Evolutionary conservation across 2,888 invertebrate genomes (phyloP).

Genomic region (Cheilosia impressa): DNA sequence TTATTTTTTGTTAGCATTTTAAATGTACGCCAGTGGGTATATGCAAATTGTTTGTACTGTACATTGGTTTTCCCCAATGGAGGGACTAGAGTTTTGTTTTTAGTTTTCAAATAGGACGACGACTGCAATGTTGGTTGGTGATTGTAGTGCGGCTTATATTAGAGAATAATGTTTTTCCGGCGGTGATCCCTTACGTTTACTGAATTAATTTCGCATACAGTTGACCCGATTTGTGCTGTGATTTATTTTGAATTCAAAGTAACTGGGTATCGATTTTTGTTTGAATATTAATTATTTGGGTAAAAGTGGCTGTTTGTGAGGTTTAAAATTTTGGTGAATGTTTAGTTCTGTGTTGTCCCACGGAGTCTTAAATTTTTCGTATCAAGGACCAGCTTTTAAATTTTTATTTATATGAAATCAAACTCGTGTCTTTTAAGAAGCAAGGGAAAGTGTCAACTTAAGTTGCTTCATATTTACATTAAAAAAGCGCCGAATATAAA

Average conservation of each 20-base stretch:
- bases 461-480: no score
- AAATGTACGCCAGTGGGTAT: constrained; percentile 5
- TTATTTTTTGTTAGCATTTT: constrained; percentile 8
- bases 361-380: no score
- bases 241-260: background rate
- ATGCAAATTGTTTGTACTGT: constrained; percentile 44
- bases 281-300: background rate
- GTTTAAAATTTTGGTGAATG: no score
- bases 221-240: constrained; percentile 4
- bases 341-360: no score
- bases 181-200: background rate
- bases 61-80: constrained; percentile 37
- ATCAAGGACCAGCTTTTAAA: no score
- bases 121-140: constrained; percentile 10
- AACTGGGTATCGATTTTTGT: background rate
- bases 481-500: no score
- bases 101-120: constrained; percentile 39
- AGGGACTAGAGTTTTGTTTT: constrained; percentile 36
- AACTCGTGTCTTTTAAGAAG: no score
- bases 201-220: constrained; percentile 18
- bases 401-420: no score
- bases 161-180: constrained; percentile 57
- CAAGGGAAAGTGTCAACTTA: no score
- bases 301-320: no score
- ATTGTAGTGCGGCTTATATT: background rate